These are phyloP conservation scores for Yoshiicerus persimilis DNA, from an alignment of 1,140 invertebrate genomes.

Conservation along the genomic window DNA sequence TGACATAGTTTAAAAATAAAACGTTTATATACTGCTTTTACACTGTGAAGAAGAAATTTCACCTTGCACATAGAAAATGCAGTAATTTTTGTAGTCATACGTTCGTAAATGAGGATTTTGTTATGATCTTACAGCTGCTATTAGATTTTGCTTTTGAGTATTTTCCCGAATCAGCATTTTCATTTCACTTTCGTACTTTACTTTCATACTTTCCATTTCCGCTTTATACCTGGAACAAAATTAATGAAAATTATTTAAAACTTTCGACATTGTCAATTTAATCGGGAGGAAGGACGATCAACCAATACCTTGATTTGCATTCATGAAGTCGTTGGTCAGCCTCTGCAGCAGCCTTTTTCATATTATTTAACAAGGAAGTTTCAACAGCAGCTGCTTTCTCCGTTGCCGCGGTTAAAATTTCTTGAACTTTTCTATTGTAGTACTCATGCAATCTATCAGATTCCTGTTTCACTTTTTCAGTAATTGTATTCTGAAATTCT, in stretches of 20 bases:
- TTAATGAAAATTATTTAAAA: neutral
- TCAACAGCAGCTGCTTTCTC: constrained; percentile 23
- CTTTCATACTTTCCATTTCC: constrained; percentile 24
- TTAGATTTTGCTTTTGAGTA: constrained; percentile 35
- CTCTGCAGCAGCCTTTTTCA: constrained; percentile 2
- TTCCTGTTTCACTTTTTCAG: constrained; percentile 26
- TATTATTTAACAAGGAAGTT: neutral
- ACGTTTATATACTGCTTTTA: too few relatives aligned
- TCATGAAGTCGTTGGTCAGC: constrained; percentile 26
- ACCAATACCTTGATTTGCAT: constrained; percentile 33
- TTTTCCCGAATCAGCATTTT: constrained; percentile 25
- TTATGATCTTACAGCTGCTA: constrained; percentile 5
- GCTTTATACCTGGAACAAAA: neutral
- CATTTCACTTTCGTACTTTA: constrained; percentile 34
- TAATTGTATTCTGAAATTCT: neutral
- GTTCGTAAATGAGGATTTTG: too few relatives aligned
- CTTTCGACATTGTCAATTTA: neutral
- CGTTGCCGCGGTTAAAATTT: constrained; percentile 9
- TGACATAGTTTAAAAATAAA: too few relatives aligned
- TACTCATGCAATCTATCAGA: constrained; percentile 34
- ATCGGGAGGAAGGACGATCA: neutral
- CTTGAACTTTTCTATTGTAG: constrained; percentile 31
- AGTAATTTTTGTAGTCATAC: too few relatives aligned
- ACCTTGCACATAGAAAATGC: too few relatives aligned
- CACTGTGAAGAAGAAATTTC: too few relatives aligned